These are phyloP conservation scores for Sycophaga agraensis DNA, from an alignment of 1,140 invertebrate genomes.

Conservation along the genomic window DNA sequence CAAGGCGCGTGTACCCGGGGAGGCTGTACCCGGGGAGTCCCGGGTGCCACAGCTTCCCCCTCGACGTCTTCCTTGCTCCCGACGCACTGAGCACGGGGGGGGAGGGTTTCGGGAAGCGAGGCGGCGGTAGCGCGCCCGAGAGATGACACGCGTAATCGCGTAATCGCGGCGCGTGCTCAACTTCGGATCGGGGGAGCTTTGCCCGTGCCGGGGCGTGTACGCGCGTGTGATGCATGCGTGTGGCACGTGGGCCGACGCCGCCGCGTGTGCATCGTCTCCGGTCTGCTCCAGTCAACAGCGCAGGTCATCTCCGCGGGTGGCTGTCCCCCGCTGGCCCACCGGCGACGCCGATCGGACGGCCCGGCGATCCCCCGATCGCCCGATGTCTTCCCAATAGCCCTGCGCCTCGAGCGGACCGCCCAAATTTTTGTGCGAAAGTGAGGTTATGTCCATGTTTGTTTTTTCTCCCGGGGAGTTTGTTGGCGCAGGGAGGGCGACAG, in stretches of 20 bases:
- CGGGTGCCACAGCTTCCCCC: too few relatives aligned
- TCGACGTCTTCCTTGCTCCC: too few relatives aligned
- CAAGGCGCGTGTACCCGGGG: too few relatives aligned
- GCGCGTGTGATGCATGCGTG: too few relatives aligned
- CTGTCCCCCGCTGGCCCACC: neutral
- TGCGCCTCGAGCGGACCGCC: neutral
- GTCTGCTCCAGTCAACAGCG: conserved; percentile 54
- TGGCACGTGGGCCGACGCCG: conserved; percentile 41
- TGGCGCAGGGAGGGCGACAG: too few relatives aligned
- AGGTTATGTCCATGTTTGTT: too few relatives aligned
- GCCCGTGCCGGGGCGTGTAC: conserved; percentile 27
- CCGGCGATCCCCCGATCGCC: too few relatives aligned
- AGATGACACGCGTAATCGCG: conserved; percentile 59
- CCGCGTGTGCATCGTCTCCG: conserved; percentile 41
- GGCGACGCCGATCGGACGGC: neutral
- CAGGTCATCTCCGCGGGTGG: conserved; percentile 34
- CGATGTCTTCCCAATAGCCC: neutral
- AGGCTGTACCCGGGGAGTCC: too few relatives aligned
- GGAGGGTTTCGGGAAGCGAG: too few relatives aligned
- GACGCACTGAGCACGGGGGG: too few relatives aligned
- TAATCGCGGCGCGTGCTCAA: conserved; percentile 58
- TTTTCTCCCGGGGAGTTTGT: too few relatives aligned
- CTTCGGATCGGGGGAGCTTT: conserved; percentile 56
- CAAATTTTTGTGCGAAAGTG: neutral
- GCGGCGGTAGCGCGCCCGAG: conserved; percentile 20